Percentiles rank a stretch among this genome's conserved stretches.
phyloP scores from a whole-genome alignment of 2,113 vertebrate species.

The Ailuropoda melanoleuca region DNA sequence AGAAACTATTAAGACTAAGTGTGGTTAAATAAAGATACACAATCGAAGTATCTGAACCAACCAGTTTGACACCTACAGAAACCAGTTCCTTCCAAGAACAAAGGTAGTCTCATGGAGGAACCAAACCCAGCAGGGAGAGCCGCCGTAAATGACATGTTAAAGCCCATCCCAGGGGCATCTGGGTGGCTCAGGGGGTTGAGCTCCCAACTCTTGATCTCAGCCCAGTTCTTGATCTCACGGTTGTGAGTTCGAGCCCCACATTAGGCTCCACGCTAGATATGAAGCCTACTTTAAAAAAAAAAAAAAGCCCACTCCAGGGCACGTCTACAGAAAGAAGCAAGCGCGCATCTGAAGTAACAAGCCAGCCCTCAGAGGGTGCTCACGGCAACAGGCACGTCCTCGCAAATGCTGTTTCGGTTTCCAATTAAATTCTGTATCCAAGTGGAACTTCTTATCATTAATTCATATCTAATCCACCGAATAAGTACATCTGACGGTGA shows the following conservation, averaged over 20 bases:
- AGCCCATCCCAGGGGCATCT: neutral
- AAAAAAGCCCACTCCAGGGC: neutral
- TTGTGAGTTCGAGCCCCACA: neutral
- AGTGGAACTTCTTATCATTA: neutral
- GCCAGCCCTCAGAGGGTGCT: neutral
- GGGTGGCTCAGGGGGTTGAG: neutral
- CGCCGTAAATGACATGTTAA: neutral
- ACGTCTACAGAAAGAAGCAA: neutral
- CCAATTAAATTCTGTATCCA: neutral
- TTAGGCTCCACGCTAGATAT: neutral
- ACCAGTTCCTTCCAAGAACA: neutral
- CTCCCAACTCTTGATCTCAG: neutral
- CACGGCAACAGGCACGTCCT: neutral
- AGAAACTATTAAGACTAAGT: constrained; percentile 44
- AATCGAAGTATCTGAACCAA: neutral
- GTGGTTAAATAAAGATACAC: constrained; percentile 18
- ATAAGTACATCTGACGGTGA: neutral
- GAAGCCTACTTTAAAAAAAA: neutral
- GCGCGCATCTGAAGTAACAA: neutral
- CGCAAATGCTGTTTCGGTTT: neutral
- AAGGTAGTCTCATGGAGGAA: neutral
- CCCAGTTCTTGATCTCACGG: neutral
- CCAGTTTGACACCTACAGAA: neutral
- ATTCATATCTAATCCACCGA: neutral
- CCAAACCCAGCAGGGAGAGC: neutral